Evolutionary conservation across 2,797 vertebrate genomes (phyloP).

Genomic region (Cossypha dichroa): DNA sequence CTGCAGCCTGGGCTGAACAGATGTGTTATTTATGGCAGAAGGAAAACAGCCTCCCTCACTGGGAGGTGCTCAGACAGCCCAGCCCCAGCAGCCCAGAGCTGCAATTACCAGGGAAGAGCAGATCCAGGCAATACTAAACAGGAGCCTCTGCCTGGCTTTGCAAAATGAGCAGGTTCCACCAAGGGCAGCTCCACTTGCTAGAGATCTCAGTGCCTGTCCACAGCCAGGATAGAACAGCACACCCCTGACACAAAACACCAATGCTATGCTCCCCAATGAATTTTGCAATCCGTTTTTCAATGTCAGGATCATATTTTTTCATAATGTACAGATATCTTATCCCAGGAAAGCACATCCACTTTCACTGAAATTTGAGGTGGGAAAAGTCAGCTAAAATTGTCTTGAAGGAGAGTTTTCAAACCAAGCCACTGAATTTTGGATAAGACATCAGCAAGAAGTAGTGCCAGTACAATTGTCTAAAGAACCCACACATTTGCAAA

Average conservation of each 20-base stretch:
- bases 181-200: fast-evolving
- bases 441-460: not conserved
- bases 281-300: not conserved
- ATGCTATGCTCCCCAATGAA: fast-evolving
- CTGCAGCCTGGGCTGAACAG: not conserved
- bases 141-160: not conserved
- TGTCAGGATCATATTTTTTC: not conserved
- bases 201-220: not conserved
- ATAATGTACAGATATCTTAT: not conserved
- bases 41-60: not conserved
- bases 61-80: not conserved
- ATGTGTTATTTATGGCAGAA: not conserved
- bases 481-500: not conserved
- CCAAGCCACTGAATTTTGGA: not conserved
- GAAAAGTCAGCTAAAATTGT: not conserved
- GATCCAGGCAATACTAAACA: not conserved
- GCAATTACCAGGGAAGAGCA: not conserved
- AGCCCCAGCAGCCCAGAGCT: not conserved
- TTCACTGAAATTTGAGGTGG: not conserved
- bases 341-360: not conserved
- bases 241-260: not conserved
- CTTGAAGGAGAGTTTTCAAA: not conserved
- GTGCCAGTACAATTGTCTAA: too few relatives aligned
- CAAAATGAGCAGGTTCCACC: not conserved
- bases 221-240: fast-evolving